A percentile compares a stretch with the other conserved stretches of the same genome.
These are phyloP conservation scores for Lagria hirta DNA, from an alignment of 2,888 invertebrate genomes.

Conservation along the genomic window DNA sequence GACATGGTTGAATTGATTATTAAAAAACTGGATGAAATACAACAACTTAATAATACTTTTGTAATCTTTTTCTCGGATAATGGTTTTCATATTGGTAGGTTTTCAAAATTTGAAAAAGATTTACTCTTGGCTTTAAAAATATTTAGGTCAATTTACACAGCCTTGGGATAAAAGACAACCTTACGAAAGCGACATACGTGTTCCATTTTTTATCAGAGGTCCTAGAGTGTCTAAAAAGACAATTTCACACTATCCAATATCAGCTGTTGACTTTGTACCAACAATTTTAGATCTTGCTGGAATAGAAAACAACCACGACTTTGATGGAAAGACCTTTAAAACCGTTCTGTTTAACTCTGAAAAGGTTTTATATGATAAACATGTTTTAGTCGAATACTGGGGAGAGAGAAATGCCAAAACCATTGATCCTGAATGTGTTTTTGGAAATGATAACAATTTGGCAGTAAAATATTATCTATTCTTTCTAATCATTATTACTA, in stretches of 20 bases:
- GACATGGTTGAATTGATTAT: slow-evolving; percentile 74
- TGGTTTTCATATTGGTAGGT: slow-evolving; percentile 83
- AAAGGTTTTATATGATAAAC: slow-evolving; percentile 49
- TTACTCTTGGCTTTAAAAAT: too few relatives aligned
- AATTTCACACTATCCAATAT: slow-evolving; percentile 60
- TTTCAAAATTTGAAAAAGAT: too few relatives aligned
- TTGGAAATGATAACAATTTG: slow-evolving; percentile 60
- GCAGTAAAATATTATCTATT: slow-evolving; percentile 55
- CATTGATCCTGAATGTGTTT: slow-evolving; percentile 66
- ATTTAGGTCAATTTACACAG: slow-evolving; percentile 80
- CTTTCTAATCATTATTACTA: slow-evolving; percentile 1
- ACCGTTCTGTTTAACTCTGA: slow-evolving; percentile 42
- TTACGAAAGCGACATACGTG: slow-evolving; percentile 85
- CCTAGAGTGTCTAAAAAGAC: slow-evolving; percentile 62
- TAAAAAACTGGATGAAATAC: slow-evolving; percentile 56
- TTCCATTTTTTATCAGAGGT: slow-evolving; percentile 80
- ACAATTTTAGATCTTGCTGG: slow-evolving; percentile 77
- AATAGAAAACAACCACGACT: slow-evolving; percentile 50
- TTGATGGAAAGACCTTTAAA: slow-evolving; percentile 66
- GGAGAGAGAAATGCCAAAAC: slow-evolving; percentile 69
- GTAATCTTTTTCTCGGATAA: slow-evolving; percentile 87
- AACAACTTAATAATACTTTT: slow-evolving; percentile 72
- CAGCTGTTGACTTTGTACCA: slow-evolving; percentile 81
- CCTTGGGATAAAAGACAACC: slow-evolving; percentile 88
- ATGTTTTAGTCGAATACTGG: slow-evolving; percentile 77